Conservation (phyloP, 2,113 vertebrate species). For the Tachycineta bicolor region DNA sequence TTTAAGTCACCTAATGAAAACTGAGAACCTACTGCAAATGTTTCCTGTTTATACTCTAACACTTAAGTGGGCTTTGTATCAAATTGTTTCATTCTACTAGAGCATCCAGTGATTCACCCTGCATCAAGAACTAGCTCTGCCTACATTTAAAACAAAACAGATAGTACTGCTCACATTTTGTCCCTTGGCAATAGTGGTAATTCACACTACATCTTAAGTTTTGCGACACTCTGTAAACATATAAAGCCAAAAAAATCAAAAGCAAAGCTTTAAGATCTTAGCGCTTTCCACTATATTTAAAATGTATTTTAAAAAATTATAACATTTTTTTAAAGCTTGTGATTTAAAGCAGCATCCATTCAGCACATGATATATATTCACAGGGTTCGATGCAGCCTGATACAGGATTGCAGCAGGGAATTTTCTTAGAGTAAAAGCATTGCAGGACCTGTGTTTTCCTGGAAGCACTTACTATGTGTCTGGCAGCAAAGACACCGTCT, state of each 20-base stretch:
- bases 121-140: background rate
- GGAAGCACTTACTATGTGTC: slow-evolving; percentile 92
- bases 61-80: background rate
- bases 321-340: background rate
- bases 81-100: background rate
- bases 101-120: background rate
- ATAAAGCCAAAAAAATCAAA: background rate
- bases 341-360: background rate
- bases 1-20: background rate
- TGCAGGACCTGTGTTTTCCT: background rate
- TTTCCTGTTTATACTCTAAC: background rate
- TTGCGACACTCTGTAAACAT: background rate
- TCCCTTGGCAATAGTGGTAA: background rate
- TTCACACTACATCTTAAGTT: background rate
- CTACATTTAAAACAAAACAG: background rate
- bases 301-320: background rate
- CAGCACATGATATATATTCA: background rate
- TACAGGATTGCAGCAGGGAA: rapidly evolving
- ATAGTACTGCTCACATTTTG: background rate
- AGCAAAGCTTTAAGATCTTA: background rate
- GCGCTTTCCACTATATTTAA: background rate
- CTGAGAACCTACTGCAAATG: background rate
- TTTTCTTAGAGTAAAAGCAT: background rate
- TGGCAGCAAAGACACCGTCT: slow-evolving; percentile 95
- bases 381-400: background rate